Base-by-base conservation (phyloP, 2,888 invertebrate genomes). In the Xestobium rufovillosum region DNA sequence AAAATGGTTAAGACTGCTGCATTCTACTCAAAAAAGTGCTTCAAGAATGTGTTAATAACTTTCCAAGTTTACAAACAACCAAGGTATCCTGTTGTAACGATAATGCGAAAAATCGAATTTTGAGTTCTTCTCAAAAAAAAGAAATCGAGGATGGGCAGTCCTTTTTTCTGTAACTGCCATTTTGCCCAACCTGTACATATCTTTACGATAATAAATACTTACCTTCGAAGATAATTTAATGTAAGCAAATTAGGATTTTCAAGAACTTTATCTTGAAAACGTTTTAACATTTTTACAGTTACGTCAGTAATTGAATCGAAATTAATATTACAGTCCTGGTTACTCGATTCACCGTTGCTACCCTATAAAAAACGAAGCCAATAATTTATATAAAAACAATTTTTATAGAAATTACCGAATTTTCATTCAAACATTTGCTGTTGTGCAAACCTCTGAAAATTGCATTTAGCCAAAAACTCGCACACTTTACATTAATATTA, bases 401-500 rank as follows among this genome's bases (percentile, higher is more conserved):
- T 33, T 3, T 9, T 10, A 26, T n/a, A 8, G 11, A 28, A 28
- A 28, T 28, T 23, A 40, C 41, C 31, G 42, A 31, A 35, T 42
- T 35, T 34, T 47, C 43, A 15, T 42, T 43, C 15, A 43, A 31
- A 26, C 32, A 29, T 25, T 40, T 39, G 27, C 48, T 23, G 27
- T 48, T 50, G 1, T 43, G 26, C n/a, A 57, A 42, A 11, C 49
- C 50, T 31, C 38, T 36, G 39, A 51, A 52, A 29, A 60, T 50
- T 43, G 55, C 55, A 31, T 42, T 41, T 29, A 59, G 48, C 61
- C 61, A 61, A 6, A 54, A 32, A 34, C 55, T 51, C 11, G 59
- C 53, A 25, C 50, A 38, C 40, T 49, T 48, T 43, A 49, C 51
- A 2, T 35, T 28, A 4, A 19, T 26, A 14, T 44, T 36, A 10